These are phyloP conservation scores for Himalopsyche japonica DNA, from an alignment of 2,888 invertebrate genomes.

Conservation along the genomic window DNA sequence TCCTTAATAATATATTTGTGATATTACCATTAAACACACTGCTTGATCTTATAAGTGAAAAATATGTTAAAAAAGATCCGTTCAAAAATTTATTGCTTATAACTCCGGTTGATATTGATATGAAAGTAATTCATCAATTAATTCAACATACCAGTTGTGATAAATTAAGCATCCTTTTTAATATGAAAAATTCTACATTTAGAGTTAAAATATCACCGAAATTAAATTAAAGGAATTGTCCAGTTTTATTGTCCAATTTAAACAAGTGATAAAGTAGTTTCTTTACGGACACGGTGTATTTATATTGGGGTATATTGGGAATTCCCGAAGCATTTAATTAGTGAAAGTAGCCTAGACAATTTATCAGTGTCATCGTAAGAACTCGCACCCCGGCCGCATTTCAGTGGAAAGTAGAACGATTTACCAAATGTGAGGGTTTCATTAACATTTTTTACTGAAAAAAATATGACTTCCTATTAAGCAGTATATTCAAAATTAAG, in stretches of 20 bases:
- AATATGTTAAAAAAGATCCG: no score
- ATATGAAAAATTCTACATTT: no score
- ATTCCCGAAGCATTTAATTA: conserved; percentile 23
- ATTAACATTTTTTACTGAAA: not conserved
- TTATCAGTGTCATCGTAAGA: conserved; percentile 26
- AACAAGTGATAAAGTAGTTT: not conserved
- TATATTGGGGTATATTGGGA: not conserved
- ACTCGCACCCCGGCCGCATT: not conserved
- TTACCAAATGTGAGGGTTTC: not conserved
- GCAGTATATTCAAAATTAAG: not conserved
- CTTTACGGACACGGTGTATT: not conserved
- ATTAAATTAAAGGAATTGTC: not conserved
- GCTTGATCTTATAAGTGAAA: no score
- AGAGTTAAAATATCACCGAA: not conserved
- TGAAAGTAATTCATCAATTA: no score
- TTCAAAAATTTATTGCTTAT: no score
- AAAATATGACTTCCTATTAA: not conserved
- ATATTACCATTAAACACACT: no score
- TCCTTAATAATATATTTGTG: no score
- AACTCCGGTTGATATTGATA: no score
- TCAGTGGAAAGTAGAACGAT: not conserved
- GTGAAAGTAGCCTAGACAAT: conserved; percentile 20
- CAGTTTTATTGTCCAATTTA: not conserved
- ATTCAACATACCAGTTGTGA: no score
- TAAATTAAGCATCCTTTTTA: no score